Conservation (phyloP, 2,113 vertebrate genomes). For the Nothocercus nigrocapillus region DNA sequence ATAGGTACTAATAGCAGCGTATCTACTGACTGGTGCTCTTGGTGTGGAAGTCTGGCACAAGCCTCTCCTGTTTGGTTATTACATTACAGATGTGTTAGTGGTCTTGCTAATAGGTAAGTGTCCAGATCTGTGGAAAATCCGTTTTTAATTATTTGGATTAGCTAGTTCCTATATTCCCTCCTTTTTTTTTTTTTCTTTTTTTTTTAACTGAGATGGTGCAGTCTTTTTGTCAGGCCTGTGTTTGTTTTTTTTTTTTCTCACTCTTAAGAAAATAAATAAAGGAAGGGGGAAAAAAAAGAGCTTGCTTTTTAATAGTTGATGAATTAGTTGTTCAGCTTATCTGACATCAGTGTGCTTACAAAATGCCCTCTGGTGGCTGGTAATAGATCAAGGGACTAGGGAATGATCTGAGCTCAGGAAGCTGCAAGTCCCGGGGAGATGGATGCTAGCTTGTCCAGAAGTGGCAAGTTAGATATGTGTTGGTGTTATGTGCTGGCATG, state of each 20-base stretch:
- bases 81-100: slow-evolving; percentile 67
- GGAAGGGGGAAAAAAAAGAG: rapidly evolving
- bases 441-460: background rate
- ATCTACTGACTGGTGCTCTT: slow-evolving; percentile 62
- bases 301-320: background rate
- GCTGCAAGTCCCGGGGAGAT: background rate
- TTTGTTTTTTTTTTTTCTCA: background rate
- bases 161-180: background rate
- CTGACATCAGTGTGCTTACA: background rate
- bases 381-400: background rate
- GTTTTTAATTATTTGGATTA: background rate
- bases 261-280: background rate
- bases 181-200: too few species aligned
- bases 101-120: slow-evolving; percentile 74
- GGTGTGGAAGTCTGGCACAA: slow-evolving; percentile 76
- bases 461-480: rapidly evolving
- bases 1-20: slow-evolving; percentile 69
- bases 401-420: background rate
- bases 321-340: background rate
- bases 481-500: rapidly evolving
- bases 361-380: background rate
- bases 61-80: slow-evolving; percentile 71
- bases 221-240: background rate
- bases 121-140: background rate
- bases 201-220: background rate